A percentile compares a stretch with the other conserved stretches of the same genome.
These are phyloP conservation scores for Zaprionus ornatus DNA, from an alignment of 1,140 invertebrate species.

Conservation along the genomic window DNA sequence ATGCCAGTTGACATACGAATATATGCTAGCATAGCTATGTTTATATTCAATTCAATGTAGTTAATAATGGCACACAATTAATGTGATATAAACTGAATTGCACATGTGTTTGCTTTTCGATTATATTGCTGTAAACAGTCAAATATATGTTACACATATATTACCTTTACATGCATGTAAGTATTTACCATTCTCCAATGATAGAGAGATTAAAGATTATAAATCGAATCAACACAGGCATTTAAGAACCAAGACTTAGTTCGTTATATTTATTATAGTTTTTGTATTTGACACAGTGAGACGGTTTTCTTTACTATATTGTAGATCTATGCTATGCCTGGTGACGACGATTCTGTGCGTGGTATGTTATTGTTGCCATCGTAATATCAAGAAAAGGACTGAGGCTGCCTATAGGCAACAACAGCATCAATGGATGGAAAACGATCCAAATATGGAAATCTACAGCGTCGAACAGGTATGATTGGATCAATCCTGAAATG, in stretches of 20 bases:
- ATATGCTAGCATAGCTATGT: not conserved
- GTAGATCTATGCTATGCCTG: constrained; percentile 87
- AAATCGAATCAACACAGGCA: too few relatives aligned
- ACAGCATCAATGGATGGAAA: constrained; percentile 85
- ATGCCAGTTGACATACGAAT: not conserved
- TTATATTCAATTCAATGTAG: not conserved
- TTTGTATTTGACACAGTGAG: not conserved
- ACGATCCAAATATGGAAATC: constrained; percentile 87
- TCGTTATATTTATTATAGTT: too few relatives aligned
- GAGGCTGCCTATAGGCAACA: constrained; percentile 85
- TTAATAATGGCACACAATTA: constrained; percentile 54
- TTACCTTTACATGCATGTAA: not conserved
- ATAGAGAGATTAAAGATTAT: too few relatives aligned
- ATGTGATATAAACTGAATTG: constrained; percentile 49
- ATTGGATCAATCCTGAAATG: too few relatives aligned
- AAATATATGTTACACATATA: not conserved
- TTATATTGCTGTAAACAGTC: constrained; percentile 3
- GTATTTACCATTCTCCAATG: too few relatives aligned
- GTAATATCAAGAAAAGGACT: constrained; percentile 86
- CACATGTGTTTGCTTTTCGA: constrained; percentile 16
- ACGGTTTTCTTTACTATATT: constrained; percentile 38
- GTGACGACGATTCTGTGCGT: constrained; percentile 87
- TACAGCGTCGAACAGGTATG: constrained; percentile 87
- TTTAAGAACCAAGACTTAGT: too few relatives aligned
- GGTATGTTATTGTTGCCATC: constrained; percentile 88